A percentile compares a stretch with the other conserved stretches of the same genome.
Conservation (phyloP, 2,797 vertebrate genomes). For the Phataginus tetradactyla region DNA sequence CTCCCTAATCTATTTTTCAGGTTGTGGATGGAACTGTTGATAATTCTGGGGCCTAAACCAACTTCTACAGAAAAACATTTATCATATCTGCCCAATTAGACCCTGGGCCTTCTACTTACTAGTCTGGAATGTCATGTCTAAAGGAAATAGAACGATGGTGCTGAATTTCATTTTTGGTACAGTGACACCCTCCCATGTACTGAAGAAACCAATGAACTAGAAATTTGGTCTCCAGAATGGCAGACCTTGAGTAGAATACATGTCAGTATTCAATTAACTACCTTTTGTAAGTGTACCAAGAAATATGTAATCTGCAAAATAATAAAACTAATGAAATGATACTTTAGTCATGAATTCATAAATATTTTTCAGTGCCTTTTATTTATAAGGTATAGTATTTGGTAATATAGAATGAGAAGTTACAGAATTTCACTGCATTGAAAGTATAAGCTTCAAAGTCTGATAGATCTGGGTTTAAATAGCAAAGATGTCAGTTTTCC, state of each 20-base stretch:
- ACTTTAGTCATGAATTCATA: not conserved
- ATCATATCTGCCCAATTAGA: not conserved
- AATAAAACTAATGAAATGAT: not conserved
- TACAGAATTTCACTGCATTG: not conserved
- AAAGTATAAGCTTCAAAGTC: slow-evolving; percentile 3
- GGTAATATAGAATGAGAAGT: not conserved
- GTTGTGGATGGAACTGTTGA: not conserved
- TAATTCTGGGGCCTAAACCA: not conserved
- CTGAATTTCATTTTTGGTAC: not conserved
- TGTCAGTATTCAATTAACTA: not conserved
- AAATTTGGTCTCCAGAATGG: not conserved
- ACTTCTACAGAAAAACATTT: not conserved
- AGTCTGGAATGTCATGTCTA: not conserved
- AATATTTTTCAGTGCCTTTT: not conserved
- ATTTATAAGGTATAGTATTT: not conserved
- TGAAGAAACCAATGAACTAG: not conserved
- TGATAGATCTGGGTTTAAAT: not conserved
- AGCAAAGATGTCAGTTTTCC: not conserved
- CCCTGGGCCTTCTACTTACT: too few species aligned
- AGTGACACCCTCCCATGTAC: not conserved
- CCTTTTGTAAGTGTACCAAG: not conserved
- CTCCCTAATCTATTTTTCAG: not conserved
- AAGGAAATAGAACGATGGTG: not conserved
- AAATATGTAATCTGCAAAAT: not conserved
- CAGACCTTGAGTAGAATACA: not conserved